Conservation (phyloP, 2,113 vertebrate species). For the Tupaia tana region DNA sequence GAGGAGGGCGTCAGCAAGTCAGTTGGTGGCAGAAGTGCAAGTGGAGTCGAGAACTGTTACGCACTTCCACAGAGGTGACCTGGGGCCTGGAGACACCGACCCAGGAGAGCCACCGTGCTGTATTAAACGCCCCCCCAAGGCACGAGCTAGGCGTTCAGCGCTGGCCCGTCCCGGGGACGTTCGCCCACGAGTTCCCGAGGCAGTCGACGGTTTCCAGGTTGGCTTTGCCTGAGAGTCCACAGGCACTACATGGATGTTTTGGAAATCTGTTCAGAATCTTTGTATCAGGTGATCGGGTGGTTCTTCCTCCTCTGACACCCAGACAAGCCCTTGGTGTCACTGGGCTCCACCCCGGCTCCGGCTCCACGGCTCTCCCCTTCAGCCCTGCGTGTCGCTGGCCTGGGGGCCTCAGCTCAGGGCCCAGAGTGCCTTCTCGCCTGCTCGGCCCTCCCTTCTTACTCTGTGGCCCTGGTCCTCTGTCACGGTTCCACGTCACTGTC, state of each 20-base stretch:
- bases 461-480: background rate
- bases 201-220: background rate
- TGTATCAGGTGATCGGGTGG: background rate
- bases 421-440: too few species aligned
- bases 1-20: background rate
- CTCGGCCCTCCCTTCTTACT: background rate
- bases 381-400: too few species aligned
- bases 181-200: background rate
- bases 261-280: background rate
- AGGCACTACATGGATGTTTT: background rate
- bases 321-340: background rate
- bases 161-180: too few species aligned
- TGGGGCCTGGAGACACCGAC: background rate
- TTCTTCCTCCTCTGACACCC: background rate
- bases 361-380: background rate
- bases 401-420: too few species aligned
- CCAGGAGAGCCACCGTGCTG: background rate
- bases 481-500: background rate
- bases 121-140: background rate
- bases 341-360: background rate
- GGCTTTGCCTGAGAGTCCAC: conserved; percentile 17
- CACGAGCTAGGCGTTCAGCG: too few species aligned
- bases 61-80: background rate
- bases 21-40: background rate
- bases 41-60: background rate